Conservation (phyloP, 2,113 vertebrate species). For the Alethe diademata region DNA sequence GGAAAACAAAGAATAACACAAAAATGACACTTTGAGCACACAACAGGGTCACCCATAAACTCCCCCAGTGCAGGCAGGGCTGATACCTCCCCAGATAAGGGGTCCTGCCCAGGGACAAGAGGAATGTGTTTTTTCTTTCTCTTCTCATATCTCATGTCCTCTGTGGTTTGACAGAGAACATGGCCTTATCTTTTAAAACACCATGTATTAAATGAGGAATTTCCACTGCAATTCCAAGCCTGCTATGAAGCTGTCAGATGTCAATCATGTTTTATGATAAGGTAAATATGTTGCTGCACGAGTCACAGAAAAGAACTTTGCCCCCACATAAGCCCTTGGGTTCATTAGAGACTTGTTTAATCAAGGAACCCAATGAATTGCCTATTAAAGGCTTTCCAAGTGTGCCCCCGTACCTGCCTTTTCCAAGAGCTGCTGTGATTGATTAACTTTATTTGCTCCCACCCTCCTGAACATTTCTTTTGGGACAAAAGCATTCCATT, state of each 20-base stretch:
- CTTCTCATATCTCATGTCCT: not conserved
- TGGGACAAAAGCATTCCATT: not conserved
- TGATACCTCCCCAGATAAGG: not conserved
- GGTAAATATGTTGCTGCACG: slow-evolving; percentile 17
- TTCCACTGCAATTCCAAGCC: slow-evolving; percentile 4
- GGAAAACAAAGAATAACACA: not conserved
- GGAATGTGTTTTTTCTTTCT: not conserved
- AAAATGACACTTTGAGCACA: not conserved
- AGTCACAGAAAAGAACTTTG: not conserved
- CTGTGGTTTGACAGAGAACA: not conserved
- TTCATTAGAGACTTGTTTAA: not conserved
- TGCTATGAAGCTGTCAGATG: slow-evolving; percentile 40
- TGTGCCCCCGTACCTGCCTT: not conserved
- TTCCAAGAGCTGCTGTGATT: slow-evolving; percentile 1
- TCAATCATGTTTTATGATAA: slow-evolving; percentile 32
- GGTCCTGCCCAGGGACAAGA: not conserved
- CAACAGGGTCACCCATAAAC: not conserved
- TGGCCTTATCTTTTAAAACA: slow-evolving; percentile 24
- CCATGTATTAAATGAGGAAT: slow-evolving; percentile 46
- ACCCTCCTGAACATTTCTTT: not conserved
- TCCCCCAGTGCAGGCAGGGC: not conserved
- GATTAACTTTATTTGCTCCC: slow-evolving; percentile 10
- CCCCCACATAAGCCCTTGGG: not conserved
- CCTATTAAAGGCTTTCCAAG: not conserved
- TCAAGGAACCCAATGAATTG: not conserved